Evolutionary conservation across 23 tunicate genomes (phyloP).

Genomic region (Ciona savignyi): DNA sequence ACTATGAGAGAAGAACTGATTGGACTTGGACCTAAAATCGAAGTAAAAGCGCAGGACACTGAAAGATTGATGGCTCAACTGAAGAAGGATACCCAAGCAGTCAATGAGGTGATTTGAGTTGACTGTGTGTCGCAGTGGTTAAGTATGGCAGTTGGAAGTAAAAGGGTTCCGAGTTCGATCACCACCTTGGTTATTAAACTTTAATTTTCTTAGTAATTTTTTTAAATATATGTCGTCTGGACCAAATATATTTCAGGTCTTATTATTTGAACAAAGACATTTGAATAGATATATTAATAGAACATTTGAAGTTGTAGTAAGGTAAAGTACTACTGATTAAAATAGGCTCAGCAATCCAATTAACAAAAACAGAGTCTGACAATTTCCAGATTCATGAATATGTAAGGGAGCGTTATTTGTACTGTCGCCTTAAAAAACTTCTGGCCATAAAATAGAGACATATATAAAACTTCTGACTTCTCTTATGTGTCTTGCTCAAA

Average conservation of each 20-base stretch:
- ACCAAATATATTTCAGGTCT: neutral
- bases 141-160: neutral
- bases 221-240: neutral
- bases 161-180: neutral
- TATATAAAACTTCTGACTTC: no score
- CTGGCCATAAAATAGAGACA: no score
- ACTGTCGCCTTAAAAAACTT: no score
- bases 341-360: no score
- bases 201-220: neutral
- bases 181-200: neutral
- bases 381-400: no score
- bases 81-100: constrained; percentile 72
- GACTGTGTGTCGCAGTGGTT: neutral
- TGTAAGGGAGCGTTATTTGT: no score
- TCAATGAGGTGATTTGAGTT: constrained; percentile 57
- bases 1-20: constrained; percentile 76
- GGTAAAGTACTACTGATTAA: no score
- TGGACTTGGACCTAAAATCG: constrained; percentile 86
- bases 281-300: no score
- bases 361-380: no score
- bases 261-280: no score
- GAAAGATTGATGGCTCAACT: constrained; percentile 80
- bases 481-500: no score
- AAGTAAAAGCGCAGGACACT: constrained; percentile 61
- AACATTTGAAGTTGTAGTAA: no score